Percentiles rank a stretch among this genome's conserved stretches.
These are phyloP conservation scores for Leucophenga varia DNA, from an alignment of 1,140 invertebrate species.

Conservation along the genomic window DNA sequence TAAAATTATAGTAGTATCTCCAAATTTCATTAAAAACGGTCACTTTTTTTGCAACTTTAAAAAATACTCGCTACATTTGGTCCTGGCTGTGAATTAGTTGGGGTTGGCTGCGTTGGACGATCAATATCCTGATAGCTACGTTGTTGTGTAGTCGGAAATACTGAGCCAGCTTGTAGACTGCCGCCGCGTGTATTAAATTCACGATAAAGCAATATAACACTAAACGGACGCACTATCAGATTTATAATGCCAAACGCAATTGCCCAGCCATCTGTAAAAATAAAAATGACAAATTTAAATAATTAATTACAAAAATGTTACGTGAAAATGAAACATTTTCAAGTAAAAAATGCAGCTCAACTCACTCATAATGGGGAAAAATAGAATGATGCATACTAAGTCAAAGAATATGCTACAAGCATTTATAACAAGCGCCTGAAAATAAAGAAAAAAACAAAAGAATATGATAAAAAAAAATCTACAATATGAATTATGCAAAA, in stretches of 20 bases:
- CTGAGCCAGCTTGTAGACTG: slow-evolving; percentile 37
- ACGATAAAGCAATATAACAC: slow-evolving; percentile 43
- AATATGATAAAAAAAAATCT: not conserved
- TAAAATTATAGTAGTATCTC: no score
- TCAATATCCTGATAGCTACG: slow-evolving; percentile 55
- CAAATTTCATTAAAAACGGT: no score
- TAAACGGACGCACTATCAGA: slow-evolving; percentile 42
- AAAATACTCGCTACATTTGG: slow-evolving; percentile 54
- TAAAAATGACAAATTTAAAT: not conserved
- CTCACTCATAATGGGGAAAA: slow-evolving; percentile 48
- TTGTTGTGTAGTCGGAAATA: slow-evolving; percentile 50
- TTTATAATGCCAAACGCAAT: slow-evolving; percentile 49
- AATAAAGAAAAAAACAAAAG: slow-evolving; percentile 14
- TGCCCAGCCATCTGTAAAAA: slow-evolving; percentile 48
- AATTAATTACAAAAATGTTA: not conserved
- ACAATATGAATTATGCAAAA: not conserved
- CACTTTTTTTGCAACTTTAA: slow-evolving; percentile 19
- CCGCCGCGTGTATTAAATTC: slow-evolving; percentile 51
- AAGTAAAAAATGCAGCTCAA: slow-evolving; percentile 7
- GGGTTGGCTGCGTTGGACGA: slow-evolving; percentile 46
- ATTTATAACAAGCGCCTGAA: slow-evolving; percentile 53
- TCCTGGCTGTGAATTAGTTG: slow-evolving; percentile 42
- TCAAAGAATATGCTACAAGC: slow-evolving; percentile 52
- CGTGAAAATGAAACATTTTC: not conserved
- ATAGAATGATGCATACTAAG: slow-evolving; percentile 44